Base-by-base conservation (phyloP, 2,797 vertebrate genomes). In the Schizopygopsis pylzovi region DNA sequence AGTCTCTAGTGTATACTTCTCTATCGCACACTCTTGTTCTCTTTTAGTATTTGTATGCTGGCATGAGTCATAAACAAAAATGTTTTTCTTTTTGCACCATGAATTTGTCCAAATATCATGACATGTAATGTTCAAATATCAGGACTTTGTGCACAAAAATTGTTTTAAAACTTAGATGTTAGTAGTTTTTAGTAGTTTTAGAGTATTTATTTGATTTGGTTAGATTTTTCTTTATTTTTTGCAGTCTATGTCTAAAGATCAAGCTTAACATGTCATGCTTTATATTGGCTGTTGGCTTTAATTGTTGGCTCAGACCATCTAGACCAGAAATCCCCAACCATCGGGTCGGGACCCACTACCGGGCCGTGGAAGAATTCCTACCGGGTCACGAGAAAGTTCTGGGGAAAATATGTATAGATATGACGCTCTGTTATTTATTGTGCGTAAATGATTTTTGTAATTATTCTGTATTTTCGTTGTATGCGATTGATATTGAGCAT, bases 1-100 rank as follows among this genome's bases (percentile, higher is more conserved):
- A 87, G 13, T 76, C 82, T 81, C 70, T 37, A 59, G 82, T 79
- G 86, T 81, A 11, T 65, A 61, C 76, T 63, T 65, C 65, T 83
- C 76, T 80, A 33, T 87, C 41, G 49, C 49, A 71, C 52, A 78
- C 87, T 87, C 49, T 78, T 61, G 47, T 49, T 68, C 43, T 41
- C 13, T 77, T 4, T 49, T 68, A 49, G 18, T 79, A 67, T 87
- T 81, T 85, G 39, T 52, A 33, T 82, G 75, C 67, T 43, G 70
- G 37, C 43, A 6, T 33, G 43, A 78, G 45, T 63, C 80, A 65
- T 47, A 43, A 49, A 16, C 18, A 33, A 33, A 33, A 33, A 33
- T 28, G 28, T 28, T 28, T 28, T 28, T 28, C 28, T 33, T 54
- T 79, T 70, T n/a, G 37, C 15, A 54, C 22, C 33, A 41, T 39